Evolutionary conservation across 2,113 vertebrate genomes (phyloP).

Genomic region (Alligator mississippiensis): DNA sequence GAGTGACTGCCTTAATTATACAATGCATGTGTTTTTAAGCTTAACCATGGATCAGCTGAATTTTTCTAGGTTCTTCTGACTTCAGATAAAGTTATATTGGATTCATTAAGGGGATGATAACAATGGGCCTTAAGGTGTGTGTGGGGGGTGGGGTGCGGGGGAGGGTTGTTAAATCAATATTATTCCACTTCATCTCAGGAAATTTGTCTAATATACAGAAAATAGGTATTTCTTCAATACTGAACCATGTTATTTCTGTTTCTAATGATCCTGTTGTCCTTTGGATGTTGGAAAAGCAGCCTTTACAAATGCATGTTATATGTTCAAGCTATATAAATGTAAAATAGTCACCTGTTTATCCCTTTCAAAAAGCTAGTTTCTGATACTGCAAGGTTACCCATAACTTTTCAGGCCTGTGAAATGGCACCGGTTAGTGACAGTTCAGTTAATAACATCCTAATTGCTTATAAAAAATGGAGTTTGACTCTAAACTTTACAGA

Average conservation of each 20-base stretch:
- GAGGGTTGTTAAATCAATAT: slow-evolving; percentile 1
- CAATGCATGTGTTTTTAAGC: background rate
- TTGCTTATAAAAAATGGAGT: background rate
- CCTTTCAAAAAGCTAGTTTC: background rate
- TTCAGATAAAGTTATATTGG: background rate
- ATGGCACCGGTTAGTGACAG: slow-evolving; percentile 72
- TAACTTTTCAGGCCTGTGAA: slow-evolving; percentile 59
- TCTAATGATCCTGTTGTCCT: slow-evolving; percentile 4
- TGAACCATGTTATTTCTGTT: background rate
- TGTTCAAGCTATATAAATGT: background rate
- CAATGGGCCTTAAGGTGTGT: background rate
- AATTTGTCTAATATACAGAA: background rate
- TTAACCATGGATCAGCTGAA: background rate
- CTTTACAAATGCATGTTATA: background rate
- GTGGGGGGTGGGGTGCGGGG: background rate
- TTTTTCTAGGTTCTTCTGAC: background rate
- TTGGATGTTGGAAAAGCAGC: background rate
- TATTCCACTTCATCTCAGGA: slow-evolving; percentile 3
- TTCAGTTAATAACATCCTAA: slow-evolving; percentile 65
- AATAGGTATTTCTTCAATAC: background rate
- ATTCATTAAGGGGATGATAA: background rate
- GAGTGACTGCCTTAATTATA: background rate
- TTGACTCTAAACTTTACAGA: background rate
- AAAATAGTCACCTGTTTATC: background rate
- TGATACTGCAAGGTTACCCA: background rate